These are phyloP conservation scores for Capreolus pygargus DNA, from an alignment of 2,113 vertebrate genomes.

Conservation along the genomic window DNA sequence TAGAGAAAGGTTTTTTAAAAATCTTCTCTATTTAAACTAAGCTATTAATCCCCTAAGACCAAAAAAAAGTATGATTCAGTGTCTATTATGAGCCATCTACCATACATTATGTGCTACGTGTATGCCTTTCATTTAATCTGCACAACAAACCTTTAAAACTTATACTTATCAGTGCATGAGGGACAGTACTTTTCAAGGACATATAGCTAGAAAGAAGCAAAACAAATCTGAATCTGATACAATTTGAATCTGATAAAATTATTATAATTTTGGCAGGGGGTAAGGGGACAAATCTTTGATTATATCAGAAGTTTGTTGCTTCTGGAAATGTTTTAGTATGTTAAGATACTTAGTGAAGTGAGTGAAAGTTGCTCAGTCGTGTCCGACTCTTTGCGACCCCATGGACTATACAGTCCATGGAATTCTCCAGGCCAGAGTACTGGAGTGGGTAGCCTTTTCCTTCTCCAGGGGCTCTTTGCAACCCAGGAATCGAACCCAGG, in stretches of 20 bases:
- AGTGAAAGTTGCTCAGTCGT: fast-evolving
- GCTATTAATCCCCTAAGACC: neutral
- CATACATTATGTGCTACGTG: neutral
- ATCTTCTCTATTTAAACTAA: neutral
- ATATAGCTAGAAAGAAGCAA: neutral
- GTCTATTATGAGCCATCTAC: neutral
- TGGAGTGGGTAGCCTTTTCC: neutral
- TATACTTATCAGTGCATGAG: neutral
- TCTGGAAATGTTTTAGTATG: neutral
- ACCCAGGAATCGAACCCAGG: neutral
- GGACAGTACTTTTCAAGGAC: neutral
- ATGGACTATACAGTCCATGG: neutral
- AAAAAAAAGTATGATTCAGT: neutral
- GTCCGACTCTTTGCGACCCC: neutral
- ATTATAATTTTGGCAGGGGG: neutral
- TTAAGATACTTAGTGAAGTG: neutral
- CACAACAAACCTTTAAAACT: neutral
- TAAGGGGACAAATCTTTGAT: neutral
- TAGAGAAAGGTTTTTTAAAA: neutral
- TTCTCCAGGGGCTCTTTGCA: neutral
- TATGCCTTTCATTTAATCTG: neutral
- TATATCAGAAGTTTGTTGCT: neutral
- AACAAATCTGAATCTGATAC: neutral
- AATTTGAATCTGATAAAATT: neutral
- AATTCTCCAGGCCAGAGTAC: neutral